phyloP scores from a whole-genome alignment of 2,797 vertebrate species.

The Typhlichthys eigenmanni region DNA sequence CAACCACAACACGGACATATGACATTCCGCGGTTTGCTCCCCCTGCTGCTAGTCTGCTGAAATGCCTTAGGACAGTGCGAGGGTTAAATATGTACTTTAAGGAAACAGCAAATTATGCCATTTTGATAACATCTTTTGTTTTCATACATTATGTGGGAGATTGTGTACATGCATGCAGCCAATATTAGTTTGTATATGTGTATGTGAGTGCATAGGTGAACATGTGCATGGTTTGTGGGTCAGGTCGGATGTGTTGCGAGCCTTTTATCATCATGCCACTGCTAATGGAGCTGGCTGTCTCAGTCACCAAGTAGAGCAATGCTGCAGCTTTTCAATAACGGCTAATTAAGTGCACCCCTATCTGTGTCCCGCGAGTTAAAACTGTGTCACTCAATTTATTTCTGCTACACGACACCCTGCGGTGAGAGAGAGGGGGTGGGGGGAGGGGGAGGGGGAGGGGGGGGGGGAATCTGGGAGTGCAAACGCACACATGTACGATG shows the following conservation, averaged over 20 bases:
- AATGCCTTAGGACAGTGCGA: no score
- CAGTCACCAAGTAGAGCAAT: conserved; percentile 43
- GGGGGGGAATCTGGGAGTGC: no score
- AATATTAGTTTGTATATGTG: neutral
- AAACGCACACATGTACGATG: conserved; percentile 24
- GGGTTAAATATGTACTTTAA: no score
- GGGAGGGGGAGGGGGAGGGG: neutral
- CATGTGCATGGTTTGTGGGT: conserved; percentile 11
- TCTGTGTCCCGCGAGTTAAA: conserved; percentile 58
- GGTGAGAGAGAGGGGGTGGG: conserved; percentile 12
- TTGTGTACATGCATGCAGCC: neutral
- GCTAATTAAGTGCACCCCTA: conserved; percentile 65
- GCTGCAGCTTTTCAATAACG: conserved; percentile 66
- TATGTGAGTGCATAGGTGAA: neutral
- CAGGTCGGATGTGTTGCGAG: conserved; percentile 24
- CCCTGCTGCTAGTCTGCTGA: no score
- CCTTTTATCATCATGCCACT: conserved; percentile 56
- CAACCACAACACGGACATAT: no score
- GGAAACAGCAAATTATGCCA: no score
- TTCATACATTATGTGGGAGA: neutral
- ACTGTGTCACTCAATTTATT: conserved; percentile 61
- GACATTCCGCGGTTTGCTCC: no score
- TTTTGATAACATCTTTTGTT: no score
- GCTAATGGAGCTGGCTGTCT: conserved; percentile 49
- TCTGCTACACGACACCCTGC: conserved; percentile 39